These are phyloP conservation scores for Axea sp. DNA, from an alignment of 2,888 invertebrate species.

Conservation along the genomic window DNA sequence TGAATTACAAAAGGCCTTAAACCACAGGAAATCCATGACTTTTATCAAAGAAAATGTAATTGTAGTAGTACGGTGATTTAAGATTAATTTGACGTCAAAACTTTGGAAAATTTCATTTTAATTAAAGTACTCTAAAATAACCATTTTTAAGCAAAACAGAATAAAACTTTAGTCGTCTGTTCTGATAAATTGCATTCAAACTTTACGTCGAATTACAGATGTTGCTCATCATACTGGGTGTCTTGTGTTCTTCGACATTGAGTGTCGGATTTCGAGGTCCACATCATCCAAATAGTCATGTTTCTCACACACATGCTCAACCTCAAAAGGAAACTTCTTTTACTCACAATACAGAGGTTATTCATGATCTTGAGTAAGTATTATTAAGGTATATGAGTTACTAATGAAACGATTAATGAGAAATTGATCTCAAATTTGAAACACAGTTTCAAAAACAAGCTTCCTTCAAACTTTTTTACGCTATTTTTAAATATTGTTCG, in stretches of 20 bases:
- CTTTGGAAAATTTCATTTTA: too few relatives aligned
- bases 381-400: neutral
- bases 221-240: conserved; percentile 41
- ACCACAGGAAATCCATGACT: conserved; percentile 46
- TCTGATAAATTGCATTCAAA: too few relatives aligned
- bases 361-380: conserved; percentile 87
- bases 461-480: too few relatives aligned
- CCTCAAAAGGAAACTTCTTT: conserved; percentile 82
- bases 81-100: too few relatives aligned
- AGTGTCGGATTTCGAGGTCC: conserved; percentile 81
- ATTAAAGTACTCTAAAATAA: too few relatives aligned
- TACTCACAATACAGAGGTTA: conserved; percentile 85
- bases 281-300: conserved; percentile 82
- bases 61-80: conserved; percentile 13
- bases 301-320: conserved; percentile 82
- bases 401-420: too few relatives aligned
- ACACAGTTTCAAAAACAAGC: too few relatives aligned
- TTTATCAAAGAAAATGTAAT: conserved; percentile 19
- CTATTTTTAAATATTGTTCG: too few relatives aligned
- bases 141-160: too few relatives aligned
- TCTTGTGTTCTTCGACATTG: conserved; percentile 61
- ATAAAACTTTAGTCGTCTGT: too few relatives aligned
- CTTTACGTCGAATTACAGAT: conserved; percentile 22
- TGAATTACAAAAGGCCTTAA: conserved; percentile 56
- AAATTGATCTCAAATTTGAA: too few relatives aligned